Conservation (phyloP, 2,888 invertebrate species). For the Selenia dentaria region DNA sequence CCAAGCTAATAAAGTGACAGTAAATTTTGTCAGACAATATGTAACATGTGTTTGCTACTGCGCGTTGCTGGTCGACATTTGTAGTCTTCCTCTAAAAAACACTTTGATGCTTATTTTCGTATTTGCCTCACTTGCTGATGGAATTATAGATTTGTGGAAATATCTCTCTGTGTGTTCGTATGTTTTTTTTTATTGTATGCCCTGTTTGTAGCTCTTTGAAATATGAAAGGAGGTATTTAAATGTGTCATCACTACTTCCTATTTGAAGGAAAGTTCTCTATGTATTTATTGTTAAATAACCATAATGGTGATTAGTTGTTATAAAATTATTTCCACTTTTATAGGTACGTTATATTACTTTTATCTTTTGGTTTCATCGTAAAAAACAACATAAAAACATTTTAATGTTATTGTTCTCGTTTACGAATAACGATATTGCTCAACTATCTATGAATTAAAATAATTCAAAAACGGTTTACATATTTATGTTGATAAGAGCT, state of each 20-base stretch:
- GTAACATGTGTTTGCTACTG: slow-evolving; percentile 79
- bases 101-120: slow-evolving; percentile 83
- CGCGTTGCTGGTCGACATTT: slow-evolving; percentile 73
- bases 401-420: not conserved
- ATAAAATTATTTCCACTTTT: slow-evolving; percentile 32
- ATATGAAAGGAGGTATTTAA: slow-evolving; percentile 74
- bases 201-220: slow-evolving; percentile 69
- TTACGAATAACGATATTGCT: not conserved
- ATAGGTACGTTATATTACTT: slow-evolving; percentile 12
- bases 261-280: slow-evolving; percentile 62
- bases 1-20: slow-evolving; percentile 74
- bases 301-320: slow-evolving; percentile 51
- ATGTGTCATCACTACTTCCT: slow-evolving; percentile 79
- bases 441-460: not conserved
- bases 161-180: slow-evolving; percentile 70
- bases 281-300: slow-evolving; percentile 66
- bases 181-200: slow-evolving; percentile 65
- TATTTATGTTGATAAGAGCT: too few relatives aligned
- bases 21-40: slow-evolving; percentile 82
- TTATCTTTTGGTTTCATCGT: slow-evolving; percentile 15
- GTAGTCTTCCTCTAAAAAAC: slow-evolving; percentile 79
- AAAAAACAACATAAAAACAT: slow-evolving; percentile 4
- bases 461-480: too few relatives aligned
- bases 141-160: slow-evolving; percentile 82
- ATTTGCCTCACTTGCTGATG: slow-evolving; percentile 72